Percentiles rank a stretch among this genome's conserved stretches.
phyloP scores from a whole-genome alignment of 1,140 invertebrate species.

The Centruroides sculpturatus region DNA sequence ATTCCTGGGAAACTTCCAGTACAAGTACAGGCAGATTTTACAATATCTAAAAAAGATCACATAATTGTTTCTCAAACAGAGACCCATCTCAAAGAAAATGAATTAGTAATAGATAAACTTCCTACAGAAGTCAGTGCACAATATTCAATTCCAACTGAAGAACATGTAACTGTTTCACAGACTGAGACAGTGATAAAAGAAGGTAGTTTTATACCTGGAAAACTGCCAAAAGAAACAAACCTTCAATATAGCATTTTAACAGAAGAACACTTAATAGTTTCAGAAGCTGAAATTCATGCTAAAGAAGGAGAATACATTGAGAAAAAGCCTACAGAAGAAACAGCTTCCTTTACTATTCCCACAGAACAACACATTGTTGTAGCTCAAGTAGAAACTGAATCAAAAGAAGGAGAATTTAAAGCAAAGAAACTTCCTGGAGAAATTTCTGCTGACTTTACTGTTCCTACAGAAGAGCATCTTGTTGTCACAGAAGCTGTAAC shows the following conservation, averaged over 20 bases:
- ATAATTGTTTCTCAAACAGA: constrained; percentile 8
- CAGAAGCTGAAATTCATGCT: constrained; percentile 2
- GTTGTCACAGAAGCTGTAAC: constrained; percentile 5
- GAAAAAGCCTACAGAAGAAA: not conserved
- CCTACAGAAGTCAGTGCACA: constrained; percentile 8
- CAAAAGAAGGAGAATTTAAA: constrained; percentile 1
- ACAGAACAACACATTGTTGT: constrained; percentile 5
- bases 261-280: constrained; percentile 12
- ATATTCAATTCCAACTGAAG: constrained; percentile 6
- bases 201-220: not conserved
- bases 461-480: constrained; percentile 8
- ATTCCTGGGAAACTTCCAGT: not conserved
- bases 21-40: not conserved
- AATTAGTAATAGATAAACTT: constrained; percentile 1
- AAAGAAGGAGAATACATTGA: constrained; percentile 5
- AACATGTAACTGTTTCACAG: not conserved
- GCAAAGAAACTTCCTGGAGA: not conserved
- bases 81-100: constrained; percentile 5
- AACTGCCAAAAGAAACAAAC: constrained; percentile 1
- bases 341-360: not conserved
- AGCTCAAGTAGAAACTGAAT: not conserved
- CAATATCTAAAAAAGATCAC: constrained; percentile 3
- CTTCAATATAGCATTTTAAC: constrained; percentile 6
- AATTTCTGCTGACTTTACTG: not conserved
- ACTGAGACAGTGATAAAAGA: constrained; percentile 3